Evolutionary conservation across 2,797 vertebrate genomes (phyloP), one percentile per base, ranked within the genome.

Genomic region (Nasua narica): DNA sequence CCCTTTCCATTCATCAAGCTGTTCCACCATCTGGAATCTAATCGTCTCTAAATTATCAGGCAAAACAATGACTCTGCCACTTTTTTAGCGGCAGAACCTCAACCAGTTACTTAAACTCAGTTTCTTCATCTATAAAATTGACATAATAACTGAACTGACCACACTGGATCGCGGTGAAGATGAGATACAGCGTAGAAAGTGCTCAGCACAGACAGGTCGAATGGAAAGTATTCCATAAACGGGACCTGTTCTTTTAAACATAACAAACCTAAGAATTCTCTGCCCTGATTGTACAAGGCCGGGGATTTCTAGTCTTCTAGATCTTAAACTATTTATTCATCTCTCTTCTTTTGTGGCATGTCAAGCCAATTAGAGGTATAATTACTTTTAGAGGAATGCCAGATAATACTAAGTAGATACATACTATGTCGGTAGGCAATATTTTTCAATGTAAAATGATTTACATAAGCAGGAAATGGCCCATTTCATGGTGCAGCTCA

Each of bases 311-410:
- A 2, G 23, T 56, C 58, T 65, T 89, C 62, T 76, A 18, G 1
- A 18, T 79, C 52, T 79, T 40, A 40, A 95, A 84, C 7, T 27
- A 82, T 88, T 27, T 78, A 27, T 35, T 21, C 37, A 72, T 58
- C n/a, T 56, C 50, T 70, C 62, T 82, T 72, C 50, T 40, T 56
- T 72, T 58, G 19, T 74, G 16, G 2, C n/a, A 43, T 86, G 62
- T 60, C 95, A 95, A 96, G 87, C 35, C n/a, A 82, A 95, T 56
- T 81, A 83, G 58, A 76, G 15, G 40, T 3, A n/a, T 3, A 46
- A 78, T 77, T 90, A 65, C 62, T 94, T 94, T 87, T 60, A 89
- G 7, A 96, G 40, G 87, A 91, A 90, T 62, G 76, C 14, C 19
- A 96, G 48, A 60, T 77, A 60, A 87, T 29, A 67, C 23, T 69